A percentile compares a stretch with the other conserved stretches of the same genome.
phyloP scores from a whole-genome alignment of 2,888 invertebrate genomes.

The Acanthopleura granulata region DNA sequence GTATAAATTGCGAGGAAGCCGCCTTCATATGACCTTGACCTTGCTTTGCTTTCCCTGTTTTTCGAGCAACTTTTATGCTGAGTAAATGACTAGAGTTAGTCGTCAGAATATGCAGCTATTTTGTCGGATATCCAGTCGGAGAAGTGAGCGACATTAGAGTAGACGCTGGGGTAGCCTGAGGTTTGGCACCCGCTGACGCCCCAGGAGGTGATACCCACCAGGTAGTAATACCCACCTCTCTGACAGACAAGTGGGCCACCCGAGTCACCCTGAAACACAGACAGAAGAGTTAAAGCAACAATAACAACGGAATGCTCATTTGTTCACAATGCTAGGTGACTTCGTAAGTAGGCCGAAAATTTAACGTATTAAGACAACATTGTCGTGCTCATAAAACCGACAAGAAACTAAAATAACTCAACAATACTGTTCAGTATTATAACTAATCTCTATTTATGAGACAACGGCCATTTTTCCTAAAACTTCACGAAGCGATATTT shows the following conservation, averaged over 20 bases:
- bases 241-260: slow-evolving; percentile 45
- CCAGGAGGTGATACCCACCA: slow-evolving; percentile 47
- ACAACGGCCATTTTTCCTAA: too few species aligned
- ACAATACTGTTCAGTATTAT: too few species aligned
- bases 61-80: slow-evolving; percentile 13
- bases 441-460: too few species aligned
- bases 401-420: too few species aligned
- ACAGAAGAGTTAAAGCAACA: neutral
- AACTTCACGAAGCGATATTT: too few species aligned
- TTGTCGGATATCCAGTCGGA: slow-evolving; percentile 40
- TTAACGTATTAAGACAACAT: too few species aligned
- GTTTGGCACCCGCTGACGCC: slow-evolving; percentile 47
- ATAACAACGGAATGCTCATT: neutral
- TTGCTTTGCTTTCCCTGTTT: too few species aligned
- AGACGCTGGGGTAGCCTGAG: slow-evolving; percentile 45
- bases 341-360: too few species aligned
- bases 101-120: slow-evolving; percentile 13
- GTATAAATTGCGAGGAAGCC: too few species aligned
- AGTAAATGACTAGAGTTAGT: neutral
- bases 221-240: slow-evolving; percentile 39
- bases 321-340: neutral
- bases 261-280: slow-evolving; percentile 38
- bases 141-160: slow-evolving; percentile 40
- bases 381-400: too few species aligned
- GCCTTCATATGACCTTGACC: too few species aligned